Evolutionary conservation across 2,113 vertebrate species (phyloP).

Genomic region (Dinomys branickii): DNA sequence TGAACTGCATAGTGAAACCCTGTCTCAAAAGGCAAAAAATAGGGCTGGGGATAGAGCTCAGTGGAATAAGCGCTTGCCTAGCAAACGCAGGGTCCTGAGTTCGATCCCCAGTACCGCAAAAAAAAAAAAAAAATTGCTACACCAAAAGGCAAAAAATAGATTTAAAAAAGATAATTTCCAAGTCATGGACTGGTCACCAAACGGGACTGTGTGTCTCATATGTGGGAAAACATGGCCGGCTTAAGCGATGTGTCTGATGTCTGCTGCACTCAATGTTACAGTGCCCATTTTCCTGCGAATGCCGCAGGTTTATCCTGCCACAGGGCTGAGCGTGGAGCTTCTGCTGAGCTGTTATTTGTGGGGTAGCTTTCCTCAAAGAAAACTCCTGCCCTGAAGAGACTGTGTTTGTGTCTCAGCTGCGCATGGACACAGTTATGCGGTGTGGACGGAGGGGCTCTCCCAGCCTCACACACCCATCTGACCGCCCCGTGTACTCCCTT

Average conservation of each 20-base stretch:
- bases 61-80: too few relatives aligned
- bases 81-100: too few relatives aligned
- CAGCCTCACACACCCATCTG: too few relatives aligned
- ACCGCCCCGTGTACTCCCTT: too few relatives aligned
- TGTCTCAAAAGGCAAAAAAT: too few relatives aligned
- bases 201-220: neutral
- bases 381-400: neutral
- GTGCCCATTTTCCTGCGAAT: neutral
- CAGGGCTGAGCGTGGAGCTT: neutral
- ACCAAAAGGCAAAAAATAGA: too few relatives aligned
- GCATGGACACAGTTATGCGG: neutral
- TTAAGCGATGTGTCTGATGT: neutral
- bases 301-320: neutral
- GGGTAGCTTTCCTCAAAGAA: neutral
- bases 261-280: neutral
- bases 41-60: too few relatives aligned
- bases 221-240: neutral
- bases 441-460: neutral
- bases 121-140: too few relatives aligned
- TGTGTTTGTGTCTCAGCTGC: neutral
- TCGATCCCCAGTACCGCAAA: too few relatives aligned
- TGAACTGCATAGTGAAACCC: too few relatives aligned
- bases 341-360: neutral
- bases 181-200: neutral
- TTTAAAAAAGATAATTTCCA: neutral